These are phyloP conservation scores for Zaprionus gabonicus DNA, from an alignment of 1,140 invertebrate genomes.

Conservation along the genomic window DNA sequence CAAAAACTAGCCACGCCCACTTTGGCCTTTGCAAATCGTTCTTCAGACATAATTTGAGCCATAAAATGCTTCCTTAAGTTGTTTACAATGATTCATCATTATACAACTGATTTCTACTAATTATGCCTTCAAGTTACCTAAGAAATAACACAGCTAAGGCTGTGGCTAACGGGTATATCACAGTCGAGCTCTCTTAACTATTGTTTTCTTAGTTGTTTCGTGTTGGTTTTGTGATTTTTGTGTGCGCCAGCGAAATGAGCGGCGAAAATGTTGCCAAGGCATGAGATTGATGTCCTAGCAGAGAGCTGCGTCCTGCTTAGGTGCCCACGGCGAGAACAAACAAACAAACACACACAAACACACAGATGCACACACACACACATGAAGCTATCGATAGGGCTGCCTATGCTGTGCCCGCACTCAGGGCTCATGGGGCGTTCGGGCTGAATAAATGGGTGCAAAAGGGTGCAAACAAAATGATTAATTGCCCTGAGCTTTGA, in stretches of 20 bases:
- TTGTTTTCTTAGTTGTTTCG: neutral
- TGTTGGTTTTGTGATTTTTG: slow-evolving; percentile 21
- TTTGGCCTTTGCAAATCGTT: too few relatives aligned
- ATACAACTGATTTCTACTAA: too few relatives aligned
- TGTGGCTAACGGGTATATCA: neutral
- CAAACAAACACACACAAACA: neutral
- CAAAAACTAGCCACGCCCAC: too few relatives aligned
- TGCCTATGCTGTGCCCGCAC: neutral
- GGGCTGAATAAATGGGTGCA: slow-evolving; percentile 83
- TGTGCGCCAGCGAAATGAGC: slow-evolving; percentile 64
- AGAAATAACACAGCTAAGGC: too few relatives aligned
- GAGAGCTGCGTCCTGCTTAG: slow-evolving; percentile 42
- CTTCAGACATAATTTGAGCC: too few relatives aligned
- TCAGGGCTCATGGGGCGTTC: slow-evolving; percentile 63
- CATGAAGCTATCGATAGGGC: slow-evolving; percentile 1
- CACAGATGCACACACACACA: neutral
- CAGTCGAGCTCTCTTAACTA: neutral
- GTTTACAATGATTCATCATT: too few relatives aligned
- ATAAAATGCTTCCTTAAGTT: too few relatives aligned
- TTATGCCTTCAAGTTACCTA: too few relatives aligned
- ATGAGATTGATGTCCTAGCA: slow-evolving; percentile 66
- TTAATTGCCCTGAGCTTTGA: slow-evolving; percentile 84
- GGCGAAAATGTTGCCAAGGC: slow-evolving; percentile 69
- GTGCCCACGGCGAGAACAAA: slow-evolving; percentile 39
- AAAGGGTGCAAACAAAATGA: slow-evolving; percentile 83